Percentiles rank a stretch among this genome's conserved stretches.
phyloP scores from a whole-genome alignment of 2,888 invertebrate species.

The Morpho achilles region DNA sequence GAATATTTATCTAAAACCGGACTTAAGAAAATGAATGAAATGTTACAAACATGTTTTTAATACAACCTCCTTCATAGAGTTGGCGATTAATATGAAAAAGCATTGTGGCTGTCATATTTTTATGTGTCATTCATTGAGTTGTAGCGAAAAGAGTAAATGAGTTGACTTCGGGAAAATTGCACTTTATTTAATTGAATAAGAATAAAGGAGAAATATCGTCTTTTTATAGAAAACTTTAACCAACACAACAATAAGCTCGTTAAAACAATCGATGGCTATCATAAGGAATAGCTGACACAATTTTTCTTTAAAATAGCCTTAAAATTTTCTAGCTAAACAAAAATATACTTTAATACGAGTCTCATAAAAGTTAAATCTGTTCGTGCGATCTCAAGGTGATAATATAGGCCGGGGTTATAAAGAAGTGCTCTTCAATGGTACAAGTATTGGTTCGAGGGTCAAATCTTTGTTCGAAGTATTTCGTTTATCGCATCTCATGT shows the following conservation, averaged over 20 bases:
- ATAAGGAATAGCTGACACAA: conserved; percentile 27
- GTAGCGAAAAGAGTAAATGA: no score
- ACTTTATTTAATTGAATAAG: no score
- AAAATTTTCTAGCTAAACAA: conserved; percentile 1
- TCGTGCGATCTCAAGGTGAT: conserved; percentile 4
- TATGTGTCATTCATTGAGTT: no score
- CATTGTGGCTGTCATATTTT: no score
- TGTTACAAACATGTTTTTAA: no score
- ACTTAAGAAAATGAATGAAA: background rate
- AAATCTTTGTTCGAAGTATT: conserved; percentile 29
- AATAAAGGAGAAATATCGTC: no score
- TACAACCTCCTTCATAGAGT: no score
- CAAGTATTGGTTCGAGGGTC: conserved; percentile 28
- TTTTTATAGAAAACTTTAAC: no score
- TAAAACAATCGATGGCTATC: conserved; percentile 20
- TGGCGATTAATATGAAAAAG: no score
- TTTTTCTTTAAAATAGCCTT: conserved; percentile 24
- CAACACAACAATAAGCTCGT: conserved; percentile 7
- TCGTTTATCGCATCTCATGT: conserved; percentile 28
- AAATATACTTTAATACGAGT: conserved; percentile 9
- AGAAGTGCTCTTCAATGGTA: conserved; percentile 22
- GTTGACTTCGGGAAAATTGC: no score
- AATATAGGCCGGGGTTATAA: conserved; percentile 31
- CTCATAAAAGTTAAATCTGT: conserved; percentile 11
- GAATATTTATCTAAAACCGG: background rate